Evolutionary conservation across 2,113 vertebrate genomes (phyloP).

Genomic region (Notothenia rossii): DNA sequence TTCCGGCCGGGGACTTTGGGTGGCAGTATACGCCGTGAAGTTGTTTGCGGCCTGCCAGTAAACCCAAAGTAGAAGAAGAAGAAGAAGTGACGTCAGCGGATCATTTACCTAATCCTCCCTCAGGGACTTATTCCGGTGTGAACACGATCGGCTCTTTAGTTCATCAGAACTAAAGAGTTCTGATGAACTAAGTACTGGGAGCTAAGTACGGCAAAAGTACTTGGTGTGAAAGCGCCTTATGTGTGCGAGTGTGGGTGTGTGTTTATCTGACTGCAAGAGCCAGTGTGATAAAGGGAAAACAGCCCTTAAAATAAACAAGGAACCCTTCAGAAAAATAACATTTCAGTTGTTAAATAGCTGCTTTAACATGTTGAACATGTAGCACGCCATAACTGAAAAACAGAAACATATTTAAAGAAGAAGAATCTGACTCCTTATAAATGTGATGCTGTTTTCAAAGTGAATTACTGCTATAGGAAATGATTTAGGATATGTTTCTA

Average conservation of each 20-base stretch:
- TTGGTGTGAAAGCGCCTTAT: slow-evolving; percentile 1
- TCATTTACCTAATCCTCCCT: too few relatives aligned
- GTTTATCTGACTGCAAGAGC: neutral
- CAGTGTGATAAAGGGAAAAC: neutral
- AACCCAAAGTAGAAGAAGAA: too few relatives aligned
- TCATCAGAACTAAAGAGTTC: too few relatives aligned
- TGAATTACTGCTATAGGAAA: slow-evolving; percentile 39
- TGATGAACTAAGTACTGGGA: too few relatives aligned
- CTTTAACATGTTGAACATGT: neutral
- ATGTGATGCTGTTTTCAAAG: slow-evolving; percentile 27
- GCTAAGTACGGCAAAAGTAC: neutral
- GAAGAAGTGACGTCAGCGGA: too few relatives aligned
- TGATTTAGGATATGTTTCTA: slow-evolving; percentile 24
- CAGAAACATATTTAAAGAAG: neutral
- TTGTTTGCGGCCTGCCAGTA: too few relatives aligned
- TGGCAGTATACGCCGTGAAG: too few relatives aligned
- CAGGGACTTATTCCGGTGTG: too few relatives aligned
- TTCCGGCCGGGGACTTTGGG: too few relatives aligned
- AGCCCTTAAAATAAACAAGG: slow-evolving; percentile 11
- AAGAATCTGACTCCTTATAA: slow-evolving; percentile 11
- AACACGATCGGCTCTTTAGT: too few relatives aligned
- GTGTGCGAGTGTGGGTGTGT: slow-evolving; percentile 15
- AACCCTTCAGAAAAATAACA: slow-evolving; percentile 7
- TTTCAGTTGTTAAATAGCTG: neutral
- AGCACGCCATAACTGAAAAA: neutral